A percentile compares a stretch with the other conserved stretches of the same genome.
These are phyloP conservation scores for Oscheius sp. DNA, from an alignment of 2,888 invertebrate genomes.

Conservation along the genomic window DNA sequence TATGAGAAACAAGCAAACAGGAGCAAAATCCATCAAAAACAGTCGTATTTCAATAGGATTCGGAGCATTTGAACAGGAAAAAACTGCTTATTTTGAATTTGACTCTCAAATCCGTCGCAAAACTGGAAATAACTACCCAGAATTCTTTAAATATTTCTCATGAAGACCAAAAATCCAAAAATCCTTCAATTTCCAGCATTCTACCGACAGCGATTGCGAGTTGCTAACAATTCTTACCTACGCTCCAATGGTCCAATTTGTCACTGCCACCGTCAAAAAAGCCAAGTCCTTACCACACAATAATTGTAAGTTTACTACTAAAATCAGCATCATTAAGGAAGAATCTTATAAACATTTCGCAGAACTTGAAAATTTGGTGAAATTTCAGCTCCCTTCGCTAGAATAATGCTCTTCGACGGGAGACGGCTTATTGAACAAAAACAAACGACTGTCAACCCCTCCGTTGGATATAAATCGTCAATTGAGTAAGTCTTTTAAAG, in stretches of 20 bases:
- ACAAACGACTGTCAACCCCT: constrained; percentile 64
- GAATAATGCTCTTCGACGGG: constrained; percentile 69
- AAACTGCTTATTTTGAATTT: too few species aligned
- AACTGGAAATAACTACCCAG: background rate
- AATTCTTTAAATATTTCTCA: too few species aligned
- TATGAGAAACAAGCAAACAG: too few species aligned
- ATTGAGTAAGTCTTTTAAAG: constrained; percentile 57
- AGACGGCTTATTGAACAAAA: constrained; percentile 67
- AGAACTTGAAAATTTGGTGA: background rate
- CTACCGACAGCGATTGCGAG: constrained; percentile 48
- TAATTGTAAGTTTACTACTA: constrained; percentile 49
- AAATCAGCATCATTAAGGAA: background rate
- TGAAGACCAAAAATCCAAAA: background rate
- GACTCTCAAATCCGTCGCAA: too few species aligned
- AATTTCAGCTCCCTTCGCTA: constrained; percentile 62
- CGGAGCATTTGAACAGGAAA: background rate
- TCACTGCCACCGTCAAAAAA: constrained; percentile 71
- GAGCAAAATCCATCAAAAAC: too few species aligned
- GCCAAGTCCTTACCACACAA: constrained; percentile 61
- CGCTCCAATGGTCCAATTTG: constrained; percentile 66
- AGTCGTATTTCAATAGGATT: too few species aligned
- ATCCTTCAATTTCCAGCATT: constrained; percentile 35
- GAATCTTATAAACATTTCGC: background rate
- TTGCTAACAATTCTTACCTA: constrained; percentile 70
- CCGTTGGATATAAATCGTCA: constrained; percentile 50